Evolutionary conservation across 2,113 vertebrate genomes (phyloP).

Genomic region (Onychostruthus taczanowskii): DNA sequence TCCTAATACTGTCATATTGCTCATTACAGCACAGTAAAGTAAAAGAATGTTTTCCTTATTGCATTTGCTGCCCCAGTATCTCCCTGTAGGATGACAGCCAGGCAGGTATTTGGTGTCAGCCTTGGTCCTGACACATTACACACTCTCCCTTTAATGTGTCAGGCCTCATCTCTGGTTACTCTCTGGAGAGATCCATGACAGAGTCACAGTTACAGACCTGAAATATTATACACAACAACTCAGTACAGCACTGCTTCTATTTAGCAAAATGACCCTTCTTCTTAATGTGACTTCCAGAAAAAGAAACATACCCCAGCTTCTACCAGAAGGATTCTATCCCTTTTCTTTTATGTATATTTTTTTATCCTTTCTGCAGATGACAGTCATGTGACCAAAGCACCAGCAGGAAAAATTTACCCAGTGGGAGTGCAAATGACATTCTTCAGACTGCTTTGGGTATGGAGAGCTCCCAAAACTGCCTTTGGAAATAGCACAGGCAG

Average conservation of each 20-base stretch:
- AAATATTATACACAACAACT: neutral
- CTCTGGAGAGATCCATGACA: neutral
- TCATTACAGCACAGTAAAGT: neutral
- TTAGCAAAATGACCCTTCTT: neutral
- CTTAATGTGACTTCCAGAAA: neutral
- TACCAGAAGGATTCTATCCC: neutral
- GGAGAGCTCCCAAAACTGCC: constrained; percentile 47
- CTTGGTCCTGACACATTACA: neutral
- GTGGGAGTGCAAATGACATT: neutral
- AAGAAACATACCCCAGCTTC: neutral
- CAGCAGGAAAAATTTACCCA: neutral
- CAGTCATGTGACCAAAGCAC: neutral
- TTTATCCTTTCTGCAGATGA: neutral
- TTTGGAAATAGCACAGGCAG: constrained; percentile 29
- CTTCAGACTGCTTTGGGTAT: constrained; percentile 17
- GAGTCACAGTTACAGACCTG: neutral
- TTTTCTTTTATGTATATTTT: neutral
- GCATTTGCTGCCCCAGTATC: neutral
- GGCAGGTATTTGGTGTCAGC: neutral
- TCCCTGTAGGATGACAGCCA: neutral
- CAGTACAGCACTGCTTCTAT: neutral
- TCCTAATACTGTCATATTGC: neutral
- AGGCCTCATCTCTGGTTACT: neutral
- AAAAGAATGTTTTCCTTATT: neutral
- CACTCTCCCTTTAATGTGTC: neutral